These are phyloP conservation scores for Pollenia angustigena DNA, from an alignment of 2,888 invertebrate genomes.

Conservation along the genomic window DNA sequence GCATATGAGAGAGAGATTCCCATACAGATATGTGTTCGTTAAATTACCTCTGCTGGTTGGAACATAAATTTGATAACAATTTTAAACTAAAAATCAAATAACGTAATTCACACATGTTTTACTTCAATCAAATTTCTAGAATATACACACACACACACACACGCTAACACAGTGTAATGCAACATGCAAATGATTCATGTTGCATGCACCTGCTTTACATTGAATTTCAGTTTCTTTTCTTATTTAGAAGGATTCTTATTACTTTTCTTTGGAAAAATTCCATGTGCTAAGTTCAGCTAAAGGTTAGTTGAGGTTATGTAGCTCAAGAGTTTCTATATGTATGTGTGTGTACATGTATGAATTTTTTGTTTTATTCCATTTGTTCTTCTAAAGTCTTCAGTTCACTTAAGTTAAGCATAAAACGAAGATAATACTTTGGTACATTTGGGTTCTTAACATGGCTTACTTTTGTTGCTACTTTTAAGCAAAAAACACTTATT, in stretches of 20 bases:
- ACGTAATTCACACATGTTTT: conserved; percentile 42
- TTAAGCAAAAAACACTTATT: conserved; percentile 15
- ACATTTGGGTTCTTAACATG: conserved; percentile 52
- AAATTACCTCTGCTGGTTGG: background rate
- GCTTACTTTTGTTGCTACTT: conserved; percentile 50
- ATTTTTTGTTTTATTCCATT: background rate
- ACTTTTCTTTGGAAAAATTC: conserved; percentile 4
- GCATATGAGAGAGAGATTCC: background rate
- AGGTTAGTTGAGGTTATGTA: conserved; percentile 68
- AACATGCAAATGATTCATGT: conserved; percentile 50
- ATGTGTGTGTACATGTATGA: background rate
- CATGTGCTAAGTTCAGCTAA: conserved; percentile 52
- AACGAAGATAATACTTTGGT: conserved; percentile 56
- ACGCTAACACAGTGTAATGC: background rate
- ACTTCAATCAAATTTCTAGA: conserved; percentile 3
- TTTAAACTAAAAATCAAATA: conserved; percentile 19
- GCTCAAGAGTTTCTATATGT: conserved; percentile 42
- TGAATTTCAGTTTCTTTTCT: conserved; percentile 29
- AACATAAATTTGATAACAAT: conserved; percentile 25
- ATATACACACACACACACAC: background rate
- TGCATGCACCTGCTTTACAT: conserved; percentile 57
- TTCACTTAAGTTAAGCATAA: conserved; percentile 68
- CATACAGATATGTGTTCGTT: background rate
- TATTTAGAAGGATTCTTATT: conserved; percentile 3
- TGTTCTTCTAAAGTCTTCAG: conserved; percentile 24